Percentiles rank a stretch among this genome's conserved stretches.
These are phyloP conservation scores for Stichopus chloronotus DNA, from an alignment of 35 echinoderm and acorn worm genomes.

Conservation along the genomic window DNA sequence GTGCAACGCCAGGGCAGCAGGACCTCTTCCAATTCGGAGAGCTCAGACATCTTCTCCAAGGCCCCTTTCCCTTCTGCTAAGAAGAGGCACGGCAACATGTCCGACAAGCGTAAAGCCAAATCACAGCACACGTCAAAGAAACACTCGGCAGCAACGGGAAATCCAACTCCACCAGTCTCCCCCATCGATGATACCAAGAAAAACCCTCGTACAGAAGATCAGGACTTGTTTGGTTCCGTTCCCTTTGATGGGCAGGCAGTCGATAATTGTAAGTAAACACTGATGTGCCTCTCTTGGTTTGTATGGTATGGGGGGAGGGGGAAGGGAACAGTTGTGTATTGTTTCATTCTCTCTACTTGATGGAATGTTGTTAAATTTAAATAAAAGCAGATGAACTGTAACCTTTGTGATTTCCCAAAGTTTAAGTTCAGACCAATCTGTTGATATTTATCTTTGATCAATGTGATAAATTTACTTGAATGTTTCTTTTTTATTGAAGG, in stretches of 20 bases:
- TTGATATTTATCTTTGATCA: too few species aligned
- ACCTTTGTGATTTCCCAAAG: too few species aligned
- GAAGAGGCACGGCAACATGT: slow-evolving; percentile 77
- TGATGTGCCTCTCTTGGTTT: too few species aligned
- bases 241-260: slow-evolving; percentile 68
- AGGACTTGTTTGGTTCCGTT: slow-evolving; percentile 94
- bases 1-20: slow-evolving; percentile 81
- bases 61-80: slow-evolving; percentile 91
- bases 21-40: slow-evolving; percentile 78
- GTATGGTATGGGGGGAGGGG: neutral
- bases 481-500: too few species aligned
- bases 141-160: slow-evolving; percentile 65
- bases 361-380: too few species aligned
- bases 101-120: slow-evolving; percentile 62
- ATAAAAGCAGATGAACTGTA: too few species aligned
- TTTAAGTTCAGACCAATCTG: too few species aligned
- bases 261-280: slow-evolving; percentile 26
- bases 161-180: slow-evolving; percentile 96
- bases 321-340: neutral
- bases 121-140: slow-evolving; percentile 82
- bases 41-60: slow-evolving; percentile 94
- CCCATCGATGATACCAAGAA: slow-evolving; percentile 70
- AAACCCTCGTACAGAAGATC: neutral
- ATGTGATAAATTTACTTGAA: too few species aligned
- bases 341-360: neutral